phyloP scores from a whole-genome alignment of 2,888 invertebrate genomes.

The Trichopria drosophilae region DNA sequence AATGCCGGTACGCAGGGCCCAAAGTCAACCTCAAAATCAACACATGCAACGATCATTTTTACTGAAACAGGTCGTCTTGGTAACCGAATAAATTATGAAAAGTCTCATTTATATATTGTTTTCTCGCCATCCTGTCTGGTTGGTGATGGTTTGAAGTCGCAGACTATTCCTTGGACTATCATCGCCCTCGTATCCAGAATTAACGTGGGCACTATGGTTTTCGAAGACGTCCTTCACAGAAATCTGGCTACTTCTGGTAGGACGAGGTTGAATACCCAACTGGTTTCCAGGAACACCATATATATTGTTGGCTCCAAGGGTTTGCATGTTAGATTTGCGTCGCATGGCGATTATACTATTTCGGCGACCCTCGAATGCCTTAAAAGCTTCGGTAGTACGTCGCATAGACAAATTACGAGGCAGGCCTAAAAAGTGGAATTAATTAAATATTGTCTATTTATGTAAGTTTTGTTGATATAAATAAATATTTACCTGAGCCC shows the following conservation, averaged over 20 bases:
- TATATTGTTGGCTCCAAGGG: conserved; percentile 82
- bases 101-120: too few relatives aligned
- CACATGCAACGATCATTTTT: too few relatives aligned
- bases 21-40: too few relatives aligned
- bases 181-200: conserved; percentile 77
- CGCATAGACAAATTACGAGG: conserved; percentile 84
- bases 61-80: too few relatives aligned
- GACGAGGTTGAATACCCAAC: conserved; percentile 63
- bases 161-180: conserved; percentile 70
- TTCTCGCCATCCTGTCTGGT: too few relatives aligned
- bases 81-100: too few relatives aligned
- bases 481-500: conserved; percentile 45
- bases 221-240: conserved; percentile 80
- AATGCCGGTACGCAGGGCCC: too few relatives aligned
- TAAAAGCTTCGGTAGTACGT: conserved; percentile 74
- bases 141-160: conserved; percentile 70
- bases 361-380: conserved; percentile 83
- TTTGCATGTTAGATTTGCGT: conserved; percentile 88
- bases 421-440: conserved; percentile 78
- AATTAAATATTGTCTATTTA: too few relatives aligned
- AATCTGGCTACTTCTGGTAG: conserved; percentile 76
- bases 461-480: conserved; percentile 4
- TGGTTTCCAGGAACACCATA: conserved; percentile 69
- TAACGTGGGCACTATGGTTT: conserved; percentile 75
- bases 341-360: conserved; percentile 83